Evolutionary conservation across 2,797 vertebrate genomes (phyloP), one percentile per base, ranked within the genome.

Genomic region (Gallinago nigripennis): DNA sequence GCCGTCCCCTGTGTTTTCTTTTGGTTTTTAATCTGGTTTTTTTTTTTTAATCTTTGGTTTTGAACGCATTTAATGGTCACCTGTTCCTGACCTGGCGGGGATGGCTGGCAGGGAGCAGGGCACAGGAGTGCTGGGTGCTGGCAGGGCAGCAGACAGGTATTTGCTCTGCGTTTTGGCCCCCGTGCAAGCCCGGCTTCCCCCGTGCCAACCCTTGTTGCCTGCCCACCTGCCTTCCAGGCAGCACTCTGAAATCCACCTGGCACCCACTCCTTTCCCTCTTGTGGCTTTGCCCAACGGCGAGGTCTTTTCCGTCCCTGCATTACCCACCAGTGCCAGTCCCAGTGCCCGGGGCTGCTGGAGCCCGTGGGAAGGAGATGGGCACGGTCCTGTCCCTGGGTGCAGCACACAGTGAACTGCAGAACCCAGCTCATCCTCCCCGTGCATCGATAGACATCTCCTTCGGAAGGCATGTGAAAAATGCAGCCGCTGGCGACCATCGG

Each of bases 391-490:
- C 48, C 23, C 61, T 1, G 3, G 7, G 18, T 20, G 30, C 56
- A 9, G 11, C 0, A 8, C 39, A 8, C 4, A 0, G 41, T 1
- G 9, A 66, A 8, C 28, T 14, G 61, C 56, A 20, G 39, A 17
- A 69, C 37, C 37, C 70, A 17, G 60, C 60, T 56, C 75, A 13
- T 23, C 76, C 57, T 71, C 50, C 54, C 60, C 2, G 1, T 8
- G 33, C 70, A 11, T 63, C 0, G 7, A 18, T n/a, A 63, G 80
- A 35, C 28, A 77, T 51, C 79, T 81, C 35, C 77, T 86, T 31
- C 23, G 20, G 51, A 48, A 91, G 58, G 53, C 66, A 54, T 50
- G 63, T 54, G 80, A 90, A 68, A 90, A 93, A 94, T 7, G 68
- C 35, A 16, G 75, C 90, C 48, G 4, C 12, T 1, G 53, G 87